Evolutionary conservation across 2,113 vertebrate species (phyloP).

Genomic region (Campylomormyrus tamandua): DNA sequence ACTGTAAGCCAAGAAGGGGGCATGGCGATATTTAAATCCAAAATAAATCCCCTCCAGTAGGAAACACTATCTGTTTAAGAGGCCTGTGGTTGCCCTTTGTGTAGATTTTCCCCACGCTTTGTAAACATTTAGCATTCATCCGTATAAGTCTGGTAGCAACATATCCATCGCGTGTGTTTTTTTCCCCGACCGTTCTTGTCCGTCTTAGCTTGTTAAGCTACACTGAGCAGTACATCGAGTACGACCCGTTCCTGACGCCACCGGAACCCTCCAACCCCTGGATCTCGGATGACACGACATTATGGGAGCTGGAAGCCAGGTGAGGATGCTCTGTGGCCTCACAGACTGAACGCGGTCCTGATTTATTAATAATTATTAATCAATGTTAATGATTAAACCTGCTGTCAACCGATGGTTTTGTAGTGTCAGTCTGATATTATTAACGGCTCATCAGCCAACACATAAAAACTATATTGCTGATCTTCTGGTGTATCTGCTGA

Average conservation of each 20-base stretch:
- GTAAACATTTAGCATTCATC: not conserved
- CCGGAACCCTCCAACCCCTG: constrained; percentile 91
- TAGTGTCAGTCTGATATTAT: not conserved
- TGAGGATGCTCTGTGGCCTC: constrained; percentile 38
- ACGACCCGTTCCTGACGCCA: constrained; percentile 85
- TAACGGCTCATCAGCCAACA: not conserved
- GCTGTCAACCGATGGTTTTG: not conserved
- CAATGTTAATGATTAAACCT: not conserved
- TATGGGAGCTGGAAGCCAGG: constrained; percentile 94
- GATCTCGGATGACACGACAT: constrained; percentile 84
- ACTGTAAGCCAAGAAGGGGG: not conserved
- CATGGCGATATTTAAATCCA: not conserved
- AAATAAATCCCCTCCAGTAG: constrained; percentile 3
- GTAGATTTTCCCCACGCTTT: not conserved
- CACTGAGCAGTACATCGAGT: constrained; percentile 93
- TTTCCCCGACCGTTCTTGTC: not conserved
- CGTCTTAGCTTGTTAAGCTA: constrained; percentile 78
- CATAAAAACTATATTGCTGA: not conserved
- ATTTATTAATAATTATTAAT: not conserved
- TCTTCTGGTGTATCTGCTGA: not conserved
- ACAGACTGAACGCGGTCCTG: not conserved
- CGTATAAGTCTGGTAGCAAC: not conserved
- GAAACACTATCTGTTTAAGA: not conserved
- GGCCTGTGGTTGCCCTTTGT: not conserved
- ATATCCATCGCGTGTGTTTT: not conserved